Evolutionary conservation across 2,113 vertebrate species (phyloP), one percentile per base, ranked within the genome.

Genomic region (Callipepla californica): DNA sequence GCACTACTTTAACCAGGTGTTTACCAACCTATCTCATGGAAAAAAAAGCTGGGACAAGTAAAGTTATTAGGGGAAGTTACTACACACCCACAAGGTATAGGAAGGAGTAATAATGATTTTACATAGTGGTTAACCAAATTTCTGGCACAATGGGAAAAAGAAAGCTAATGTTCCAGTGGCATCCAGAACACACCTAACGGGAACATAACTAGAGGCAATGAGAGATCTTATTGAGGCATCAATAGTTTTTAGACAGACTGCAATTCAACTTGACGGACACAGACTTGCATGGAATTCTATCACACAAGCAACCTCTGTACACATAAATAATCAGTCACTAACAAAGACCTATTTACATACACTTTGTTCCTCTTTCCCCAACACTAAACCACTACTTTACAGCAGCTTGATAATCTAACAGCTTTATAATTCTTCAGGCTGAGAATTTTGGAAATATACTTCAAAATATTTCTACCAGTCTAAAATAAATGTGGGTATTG

Each of bases 21-120:
- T 70, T 66, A 11, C 18, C 57, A 3, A 28, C 38, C 0, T 14
- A 34, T 26, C 12, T 26, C 1, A 15, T 11, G 1, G 51, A 26
- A 5, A 70, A 65, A 73, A 45, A 12, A 34, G 8, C 1, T 2
- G 32, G 30, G 25, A n/a, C 42, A 36, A 47, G 15, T 18, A 28
- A 42, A 77, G 25, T 8, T 74, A 5, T 20, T 12, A 18, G 50
- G 8, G 7, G 3, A 9, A 80, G 12, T 55, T 45, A 1, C 8
- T 22, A 11, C 5, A 25, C 3, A 13, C 44, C 13, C 16, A 61
- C 26, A 30, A 76, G 11, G 2, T 42, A 11, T 5, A 44, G 72
- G 53, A 28, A 61, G 25, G 21, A 66, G 14, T 76, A 38, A 32
- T 2, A 1, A 1, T 28, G 23, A 20, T 7, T 51, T 38, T 7